Base-by-base conservation (phyloP, 37 sponge, comb jelly and placozoan species). In the Hormiphora californensis region DNA sequence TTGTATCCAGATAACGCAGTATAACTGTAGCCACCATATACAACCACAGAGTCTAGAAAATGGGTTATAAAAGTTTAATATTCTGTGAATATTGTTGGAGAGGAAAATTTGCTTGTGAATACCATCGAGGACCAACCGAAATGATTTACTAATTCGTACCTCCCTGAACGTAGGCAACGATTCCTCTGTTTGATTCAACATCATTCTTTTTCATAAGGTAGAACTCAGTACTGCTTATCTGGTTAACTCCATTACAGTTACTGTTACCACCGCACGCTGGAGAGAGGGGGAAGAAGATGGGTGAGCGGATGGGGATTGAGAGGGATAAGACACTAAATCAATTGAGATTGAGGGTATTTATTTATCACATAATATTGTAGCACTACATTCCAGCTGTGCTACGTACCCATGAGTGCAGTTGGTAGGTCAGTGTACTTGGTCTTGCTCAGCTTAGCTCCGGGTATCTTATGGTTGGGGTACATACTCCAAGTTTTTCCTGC, bases 1-100 rank as follows among this genome's bases (percentile, higher is more conserved):
- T 12, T 25, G 61, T 57, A 57, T 57, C 61, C 61, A 12, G 61
- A 28, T 30, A 57, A 15, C 27, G 30, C 61, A 12, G n/a, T 57
- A 30, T 57, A 57, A 15, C 61, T 57, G 61, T 57, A 57, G n/a
- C 27, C 61, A 28, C 61, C 61, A 57, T 57, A 57, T 12, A 57
- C 61, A 57, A 57, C 61, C n/a, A 57, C 61, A 4, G 9, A 23
- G 27, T 57, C 61, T 57, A 30, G 27, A 15, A 19, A 30, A 4
- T 19, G 23, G 53, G 15, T 49, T 17, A 17, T 49, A 17, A 49
- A 15, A 17, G n/a, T n/a, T n/a, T n/a, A n/a, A n/a, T n/a, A n/a
- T n/a, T n/a, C n/a, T n/a, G n/a, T n/a, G n/a, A n/a, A n/a, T n/a
- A n/a, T n/a, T n/a, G n/a, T n/a, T n/a, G n/a, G n/a, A n/a, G n/a